phyloP scores from a whole-genome alignment of 2,113 vertebrate species.

The Thamnophis sirtalis region DNA sequence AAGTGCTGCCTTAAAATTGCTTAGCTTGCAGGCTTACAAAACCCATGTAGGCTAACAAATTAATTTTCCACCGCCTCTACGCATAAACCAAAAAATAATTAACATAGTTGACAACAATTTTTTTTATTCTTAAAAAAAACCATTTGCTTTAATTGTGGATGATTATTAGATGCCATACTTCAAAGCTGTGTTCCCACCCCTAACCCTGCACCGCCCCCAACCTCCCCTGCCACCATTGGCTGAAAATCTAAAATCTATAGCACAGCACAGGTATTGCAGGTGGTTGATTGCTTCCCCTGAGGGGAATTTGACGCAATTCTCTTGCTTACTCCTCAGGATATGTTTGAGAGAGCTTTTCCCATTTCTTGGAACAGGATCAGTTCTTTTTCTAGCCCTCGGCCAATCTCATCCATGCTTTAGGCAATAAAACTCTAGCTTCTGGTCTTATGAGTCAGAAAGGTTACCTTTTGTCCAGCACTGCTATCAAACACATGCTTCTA shows the following conservation, averaged over 20 bases:
- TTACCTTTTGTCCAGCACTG: neutral
- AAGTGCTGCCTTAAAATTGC: neutral
- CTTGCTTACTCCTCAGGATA: neutral
- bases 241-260: neutral
- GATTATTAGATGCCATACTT: neutral
- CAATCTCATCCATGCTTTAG: neutral
- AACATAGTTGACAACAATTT: neutral
- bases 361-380: neutral
- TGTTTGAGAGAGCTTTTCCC: neutral
- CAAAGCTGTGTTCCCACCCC: neutral
- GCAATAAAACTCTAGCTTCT: neutral
- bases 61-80: neutral
- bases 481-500: neutral
- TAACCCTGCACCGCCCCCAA: too few relatives aligned
- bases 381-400: neutral
- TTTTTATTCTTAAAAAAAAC: neutral
- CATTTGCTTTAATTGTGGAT: neutral
- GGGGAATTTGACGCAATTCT: neutral
- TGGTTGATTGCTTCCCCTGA: neutral
- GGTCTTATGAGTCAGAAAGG: neutral
- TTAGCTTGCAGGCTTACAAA: conserved; percentile 8
- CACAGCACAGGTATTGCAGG: neutral
- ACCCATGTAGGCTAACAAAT: neutral
- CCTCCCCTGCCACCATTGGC: neutral
- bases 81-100: neutral